phyloP scores from a whole-genome alignment of 2,113 vertebrate species.

The Hirundichthys speculiger region DNA sequence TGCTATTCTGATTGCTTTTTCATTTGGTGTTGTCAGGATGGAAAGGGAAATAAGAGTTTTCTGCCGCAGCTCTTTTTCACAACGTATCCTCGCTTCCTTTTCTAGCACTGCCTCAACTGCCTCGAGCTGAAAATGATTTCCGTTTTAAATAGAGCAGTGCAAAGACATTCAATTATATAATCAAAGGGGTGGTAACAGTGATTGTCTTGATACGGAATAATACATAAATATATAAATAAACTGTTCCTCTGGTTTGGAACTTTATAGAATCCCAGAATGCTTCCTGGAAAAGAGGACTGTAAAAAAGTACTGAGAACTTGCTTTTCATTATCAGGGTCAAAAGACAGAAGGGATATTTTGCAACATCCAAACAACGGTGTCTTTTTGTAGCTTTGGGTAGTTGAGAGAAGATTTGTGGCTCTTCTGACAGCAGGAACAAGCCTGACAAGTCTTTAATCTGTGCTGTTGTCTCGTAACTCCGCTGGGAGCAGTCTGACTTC shows the following conservation, averaged over 20 bases:
- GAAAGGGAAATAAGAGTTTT: not conserved
- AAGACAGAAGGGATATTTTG: conserved; percentile 7
- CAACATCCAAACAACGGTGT: conserved; percentile 7
- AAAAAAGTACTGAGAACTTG: not conserved
- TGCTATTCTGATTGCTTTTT: not conserved
- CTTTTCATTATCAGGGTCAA: conserved; percentile 19
- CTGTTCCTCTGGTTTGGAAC: not conserved
- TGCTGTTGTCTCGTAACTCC: conserved; percentile 44
- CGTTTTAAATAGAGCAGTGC: conserved; percentile 35
- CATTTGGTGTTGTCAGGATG: not conserved
- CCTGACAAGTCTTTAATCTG: conserved; percentile 49
- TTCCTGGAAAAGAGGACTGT: conserved; percentile 2
- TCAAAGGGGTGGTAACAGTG: conserved; percentile 28
- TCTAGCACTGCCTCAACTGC: conserved; percentile 10
- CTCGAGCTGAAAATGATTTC: conserved; percentile 42
- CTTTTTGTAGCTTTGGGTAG: conserved; percentile 15
- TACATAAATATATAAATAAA: no score
- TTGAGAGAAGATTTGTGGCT: conserved; percentile 39
- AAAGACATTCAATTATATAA: conserved; percentile 19
- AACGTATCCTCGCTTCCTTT: not conserved
- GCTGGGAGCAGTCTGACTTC: conserved; percentile 37
- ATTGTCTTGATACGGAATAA: conserved; percentile 14
- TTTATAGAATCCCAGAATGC: not conserved
- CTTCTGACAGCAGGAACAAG: conserved; percentile 33
- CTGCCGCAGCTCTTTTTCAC: conserved; percentile 12